Base-by-base conservation (phyloP, 2,888 invertebrate species). In the Drosophila lacicola region DNA sequence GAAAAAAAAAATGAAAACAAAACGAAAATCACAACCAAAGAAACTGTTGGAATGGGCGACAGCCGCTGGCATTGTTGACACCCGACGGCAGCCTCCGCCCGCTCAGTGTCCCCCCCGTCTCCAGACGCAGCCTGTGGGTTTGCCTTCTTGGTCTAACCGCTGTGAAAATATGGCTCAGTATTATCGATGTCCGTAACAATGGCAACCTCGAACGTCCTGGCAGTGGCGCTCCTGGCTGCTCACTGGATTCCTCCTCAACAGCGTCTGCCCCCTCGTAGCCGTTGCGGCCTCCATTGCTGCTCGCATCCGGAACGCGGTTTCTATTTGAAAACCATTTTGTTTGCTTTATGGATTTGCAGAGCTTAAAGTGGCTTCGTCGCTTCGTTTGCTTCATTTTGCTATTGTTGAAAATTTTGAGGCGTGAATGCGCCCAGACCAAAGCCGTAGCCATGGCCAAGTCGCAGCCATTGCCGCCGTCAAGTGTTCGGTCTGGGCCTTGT, bases 301-400 rank as follows among this genome's bases (percentile, higher is more conserved):
- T 44, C 53, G 44, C 61, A 39, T 41, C 67, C 72, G 66, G 66
- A 74, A 73, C 81, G 81, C 84, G 78, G 84, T 82, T 76, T 88
- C 88, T 80, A 84, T 86, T 86, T 85, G 89, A 89, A 89, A 89
- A 82, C 88, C 86, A 85, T 89, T 90, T 91, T 90, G 90, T 90
- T 91, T 90, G 91, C 91, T 76, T 90, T 90, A 91, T 91, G 91
- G 90, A 90, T 90, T 91, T 91, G 84, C 79, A 76, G 82, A 89
- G 91, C 90, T 90, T 90, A 91, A 90, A 91, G 90, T 90, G 91
- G 91, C 91, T 91, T 91, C 90, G 77, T 70, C 80, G 86, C 85
- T 86, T 82, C 82, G 83, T 81, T 88, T 86, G 89, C 89, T 81
- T 86, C 81, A 83, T 80, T 87, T 82, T 67, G 73, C 81, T 80